These are phyloP conservation scores for Ochropacha duplaris DNA, from an alignment of 2,888 invertebrate species.

Conservation along the genomic window DNA sequence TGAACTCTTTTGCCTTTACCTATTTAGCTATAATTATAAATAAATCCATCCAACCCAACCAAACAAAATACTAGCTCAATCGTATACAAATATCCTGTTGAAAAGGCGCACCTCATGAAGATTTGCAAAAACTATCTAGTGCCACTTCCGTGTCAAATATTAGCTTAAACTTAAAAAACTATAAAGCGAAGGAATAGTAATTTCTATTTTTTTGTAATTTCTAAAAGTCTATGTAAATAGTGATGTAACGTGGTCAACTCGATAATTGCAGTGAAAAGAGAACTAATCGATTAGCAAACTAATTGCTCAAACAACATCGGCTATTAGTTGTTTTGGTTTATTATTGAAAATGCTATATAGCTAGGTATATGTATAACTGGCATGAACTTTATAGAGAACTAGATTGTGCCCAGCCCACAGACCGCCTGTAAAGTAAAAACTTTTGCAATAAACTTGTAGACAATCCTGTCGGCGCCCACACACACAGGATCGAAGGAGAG, in stretches of 20 bases:
- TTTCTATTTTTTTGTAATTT: not conserved
- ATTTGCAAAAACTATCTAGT: not conserved
- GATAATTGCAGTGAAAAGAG: not conserved
- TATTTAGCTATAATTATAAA: no score
- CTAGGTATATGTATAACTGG: no score
- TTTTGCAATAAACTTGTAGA: constrained; percentile 33
- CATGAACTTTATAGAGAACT: constrained; percentile 4
- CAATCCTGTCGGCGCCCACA: constrained; percentile 33
- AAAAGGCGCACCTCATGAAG: not conserved
- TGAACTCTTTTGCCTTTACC: no score
- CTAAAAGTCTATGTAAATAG: not conserved
- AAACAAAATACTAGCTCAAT: not conserved
- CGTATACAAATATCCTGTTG: no score
- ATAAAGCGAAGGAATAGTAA: not conserved
- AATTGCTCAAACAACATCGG: not conserved
- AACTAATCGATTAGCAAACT: not conserved
- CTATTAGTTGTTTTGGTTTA: not conserved
- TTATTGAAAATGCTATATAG: not conserved
- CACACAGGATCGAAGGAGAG: constrained; percentile 8
- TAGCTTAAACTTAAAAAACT: not conserved
- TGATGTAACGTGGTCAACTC: not conserved
- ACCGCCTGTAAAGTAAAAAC: constrained; percentile 25
- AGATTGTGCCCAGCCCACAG: constrained; percentile 24
- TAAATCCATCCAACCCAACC: not conserved
- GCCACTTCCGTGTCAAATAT: not conserved